These are phyloP conservation scores for Nomada fabriciana DNA, from an alignment of 2,888 invertebrate genomes.

Conservation along the genomic window DNA sequence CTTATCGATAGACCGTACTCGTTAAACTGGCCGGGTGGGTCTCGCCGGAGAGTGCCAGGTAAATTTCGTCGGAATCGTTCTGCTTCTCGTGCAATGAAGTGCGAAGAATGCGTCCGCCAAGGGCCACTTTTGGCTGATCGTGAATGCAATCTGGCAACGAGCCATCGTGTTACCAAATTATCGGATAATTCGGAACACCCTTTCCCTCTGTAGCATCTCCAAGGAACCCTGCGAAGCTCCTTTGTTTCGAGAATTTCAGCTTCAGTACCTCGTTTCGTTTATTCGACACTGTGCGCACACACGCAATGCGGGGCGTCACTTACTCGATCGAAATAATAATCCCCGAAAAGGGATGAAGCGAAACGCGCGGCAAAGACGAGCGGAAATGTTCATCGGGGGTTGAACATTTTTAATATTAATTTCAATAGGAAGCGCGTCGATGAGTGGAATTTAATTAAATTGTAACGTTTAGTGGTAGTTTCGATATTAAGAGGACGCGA, in stretches of 20 bases:
- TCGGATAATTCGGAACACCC: conserved; percentile 60
- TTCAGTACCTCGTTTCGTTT: conserved; percentile 24
- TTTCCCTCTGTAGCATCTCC: conserved; percentile 47
- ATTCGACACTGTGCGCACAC: conserved; percentile 20
- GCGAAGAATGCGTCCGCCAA: conserved; percentile 22
- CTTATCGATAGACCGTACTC: not conserved
- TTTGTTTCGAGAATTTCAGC: not conserved
- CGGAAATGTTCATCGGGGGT: not conserved
- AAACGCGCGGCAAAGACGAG: too few relatives aligned
- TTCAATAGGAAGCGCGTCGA: conserved; percentile 14
- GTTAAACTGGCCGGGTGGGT: not conserved
- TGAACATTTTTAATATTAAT: conserved; percentile 16
- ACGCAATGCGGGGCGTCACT: not conserved
- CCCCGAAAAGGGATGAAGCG: not conserved
- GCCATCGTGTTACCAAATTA: conserved; percentile 58
- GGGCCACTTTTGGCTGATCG: not conserved
- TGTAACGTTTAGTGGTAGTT: not conserved
- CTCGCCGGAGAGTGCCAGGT: not conserved
- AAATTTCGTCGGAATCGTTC: conserved; percentile 28
- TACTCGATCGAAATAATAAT: too few relatives aligned
- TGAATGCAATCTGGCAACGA: conserved; percentile 48
- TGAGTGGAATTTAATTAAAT: conserved; percentile 44
- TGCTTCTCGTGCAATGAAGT: not conserved
- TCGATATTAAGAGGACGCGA: not conserved
- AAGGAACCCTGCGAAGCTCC: conserved; percentile 22